phyloP scores from a whole-genome alignment of 2,888 invertebrate genomes.

The Phyto melanocephala region DNA sequence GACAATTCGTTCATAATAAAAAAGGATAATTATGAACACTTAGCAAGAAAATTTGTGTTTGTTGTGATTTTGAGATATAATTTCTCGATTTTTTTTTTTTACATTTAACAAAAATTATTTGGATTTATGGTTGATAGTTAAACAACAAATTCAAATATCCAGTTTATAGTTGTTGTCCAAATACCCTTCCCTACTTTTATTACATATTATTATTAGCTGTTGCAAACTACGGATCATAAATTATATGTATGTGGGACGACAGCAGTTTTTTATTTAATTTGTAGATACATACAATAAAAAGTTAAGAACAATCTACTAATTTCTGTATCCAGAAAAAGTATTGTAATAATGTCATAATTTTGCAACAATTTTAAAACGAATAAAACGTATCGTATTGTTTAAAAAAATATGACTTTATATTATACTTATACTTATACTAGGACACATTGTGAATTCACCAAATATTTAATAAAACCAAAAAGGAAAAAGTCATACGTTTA shows the following conservation, averaged over 20 bases:
- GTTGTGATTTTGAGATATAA: slow-evolving; percentile 59
- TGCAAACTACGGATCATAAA: slow-evolving; percentile 42
- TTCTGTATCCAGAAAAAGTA: too few relatives aligned
- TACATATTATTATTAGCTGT: too few relatives aligned
- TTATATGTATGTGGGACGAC: slow-evolving; percentile 58
- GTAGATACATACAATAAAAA: slow-evolving; percentile 50
- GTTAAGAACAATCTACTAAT: background rate
- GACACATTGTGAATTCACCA: too few relatives aligned
- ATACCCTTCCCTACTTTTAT: too few relatives aligned
- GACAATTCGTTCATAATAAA: background rate
- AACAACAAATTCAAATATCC: background rate
- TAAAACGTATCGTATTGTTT: too few relatives aligned
- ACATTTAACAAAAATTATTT: slow-evolving; percentile 2
- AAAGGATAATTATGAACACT: slow-evolving; percentile 37
- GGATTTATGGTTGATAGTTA: slow-evolving; percentile 2
- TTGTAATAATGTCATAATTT: too few relatives aligned
- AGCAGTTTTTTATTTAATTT: slow-evolving; percentile 65
- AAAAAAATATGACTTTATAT: too few relatives aligned
- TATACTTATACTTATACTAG: too few relatives aligned
- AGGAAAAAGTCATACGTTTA: slow-evolving; percentile 18
- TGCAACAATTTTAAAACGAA: slow-evolving; percentile 30
- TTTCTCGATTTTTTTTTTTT: slow-evolving; percentile 1
- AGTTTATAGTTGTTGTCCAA: too few relatives aligned
- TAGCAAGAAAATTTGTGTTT: slow-evolving; percentile 62
- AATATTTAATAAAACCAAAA: too few relatives aligned